Conservation (phyloP, 2,797 vertebrate genomes). For the Crocidura indochinensis region DNA sequence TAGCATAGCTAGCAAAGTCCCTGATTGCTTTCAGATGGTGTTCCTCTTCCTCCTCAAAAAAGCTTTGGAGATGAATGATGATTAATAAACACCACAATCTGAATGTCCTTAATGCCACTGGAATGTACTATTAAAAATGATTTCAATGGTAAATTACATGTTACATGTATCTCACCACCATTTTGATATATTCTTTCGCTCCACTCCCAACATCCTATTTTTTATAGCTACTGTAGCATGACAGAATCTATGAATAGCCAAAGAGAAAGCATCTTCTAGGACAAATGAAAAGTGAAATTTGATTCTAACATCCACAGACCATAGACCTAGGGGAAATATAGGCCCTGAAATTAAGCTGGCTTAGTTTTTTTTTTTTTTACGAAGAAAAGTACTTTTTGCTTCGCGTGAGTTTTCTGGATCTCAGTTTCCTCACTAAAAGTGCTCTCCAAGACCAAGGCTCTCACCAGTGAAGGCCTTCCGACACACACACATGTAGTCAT, state of each 20-base stretch:
- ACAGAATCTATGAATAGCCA: neutral
- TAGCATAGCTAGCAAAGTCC: too few species aligned
- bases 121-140: neutral
- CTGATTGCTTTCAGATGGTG: too few species aligned
- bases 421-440: too few species aligned
- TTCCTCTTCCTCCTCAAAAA: too few species aligned
- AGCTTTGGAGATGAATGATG: too few species aligned
- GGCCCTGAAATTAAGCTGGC: neutral
- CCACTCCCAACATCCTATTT: neutral
- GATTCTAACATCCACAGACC: too few species aligned
- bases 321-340: neutral
- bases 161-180: neutral
- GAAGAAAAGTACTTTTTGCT: neutral
- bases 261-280: neutral
- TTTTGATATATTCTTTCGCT: conserved; percentile 32
- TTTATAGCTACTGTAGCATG: neutral
- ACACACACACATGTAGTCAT: conserved; percentile 95
- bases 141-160: neutral
- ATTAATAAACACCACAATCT: neutral
- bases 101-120: too few species aligned
- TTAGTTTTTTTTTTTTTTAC: neutral
- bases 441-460: neutral
- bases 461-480: conserved; percentile 95
- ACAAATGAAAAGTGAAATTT: neutral
- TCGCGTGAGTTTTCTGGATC: neutral